Conservation (phyloP, 2,888 invertebrate species). For the Apodemia zela region DNA sequence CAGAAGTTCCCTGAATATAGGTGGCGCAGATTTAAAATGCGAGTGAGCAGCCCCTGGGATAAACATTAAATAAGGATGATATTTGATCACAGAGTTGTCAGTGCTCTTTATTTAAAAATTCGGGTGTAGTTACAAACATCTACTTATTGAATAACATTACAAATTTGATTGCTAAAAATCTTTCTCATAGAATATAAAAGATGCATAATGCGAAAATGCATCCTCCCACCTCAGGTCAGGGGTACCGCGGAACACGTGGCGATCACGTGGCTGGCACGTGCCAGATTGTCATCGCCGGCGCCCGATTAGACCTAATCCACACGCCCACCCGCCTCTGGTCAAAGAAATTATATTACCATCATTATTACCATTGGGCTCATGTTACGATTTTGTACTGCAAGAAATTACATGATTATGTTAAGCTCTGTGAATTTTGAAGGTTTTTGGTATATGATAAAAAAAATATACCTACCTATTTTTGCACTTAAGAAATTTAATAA, state of each 20-base stretch:
- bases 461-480: too few species aligned
- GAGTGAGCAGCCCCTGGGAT: too few species aligned
- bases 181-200: slow-evolving; percentile 8
- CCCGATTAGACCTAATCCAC: slow-evolving; percentile 71
- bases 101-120: too few species aligned
- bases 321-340: slow-evolving; percentile 63
- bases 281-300: slow-evolving; percentile 71
- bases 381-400: slow-evolving; percentile 59
- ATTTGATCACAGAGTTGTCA: too few species aligned
- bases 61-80: too few species aligned
- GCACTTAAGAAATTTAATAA: too few species aligned
- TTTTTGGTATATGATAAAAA: too few species aligned
- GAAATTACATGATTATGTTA: slow-evolving; percentile 37
- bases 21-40: too few species aligned
- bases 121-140: too few species aligned
- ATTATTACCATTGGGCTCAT: slow-evolving; percentile 24
- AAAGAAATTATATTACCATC: slow-evolving; percentile 54
- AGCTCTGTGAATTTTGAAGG: neutral
- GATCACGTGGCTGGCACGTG: slow-evolving; percentile 49
- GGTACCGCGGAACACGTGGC: slow-evolving; percentile 40
- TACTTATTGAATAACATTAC: neutral
- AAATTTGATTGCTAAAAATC: slow-evolving; percentile 12
- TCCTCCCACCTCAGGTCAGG: slow-evolving; percentile 13
- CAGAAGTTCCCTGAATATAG: too few species aligned
- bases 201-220: neutral